These are phyloP conservation scores for Conus canariensis DNA, from an alignment of 2,888 invertebrate genomes.

Conservation along the genomic window DNA sequence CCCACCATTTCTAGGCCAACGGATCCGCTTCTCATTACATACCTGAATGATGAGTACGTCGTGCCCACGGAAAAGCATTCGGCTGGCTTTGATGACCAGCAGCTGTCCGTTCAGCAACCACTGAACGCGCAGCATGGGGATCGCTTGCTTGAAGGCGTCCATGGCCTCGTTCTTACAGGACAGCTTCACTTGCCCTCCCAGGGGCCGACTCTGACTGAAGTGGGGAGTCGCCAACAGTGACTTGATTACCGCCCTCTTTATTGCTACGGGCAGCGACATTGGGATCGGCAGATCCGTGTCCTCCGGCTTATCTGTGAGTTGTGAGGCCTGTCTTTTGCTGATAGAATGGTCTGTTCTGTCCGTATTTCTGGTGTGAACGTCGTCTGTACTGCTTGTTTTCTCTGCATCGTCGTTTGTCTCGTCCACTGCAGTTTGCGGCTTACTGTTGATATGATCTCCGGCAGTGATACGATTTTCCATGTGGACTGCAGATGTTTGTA, in stretches of 20 bases:
- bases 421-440: not conserved
- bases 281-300: slow-evolving; percentile 11
- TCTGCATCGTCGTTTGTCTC: not conserved
- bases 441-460: not conserved
- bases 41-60: not conserved
- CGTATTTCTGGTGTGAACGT: not conserved
- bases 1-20: too few relatives aligned
- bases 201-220: slow-evolving; percentile 53
- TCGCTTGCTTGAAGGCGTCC: slow-evolving; percentile 57
- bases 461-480: too few relatives aligned
- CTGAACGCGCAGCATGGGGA: slow-evolving; percentile 64
- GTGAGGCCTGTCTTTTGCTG: not conserved
- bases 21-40: not conserved
- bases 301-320: too few relatives aligned
- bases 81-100: slow-evolving; percentile 12
- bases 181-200: slow-evolving; percentile 59
- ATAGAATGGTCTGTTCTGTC: not conserved
- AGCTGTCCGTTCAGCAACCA: slow-evolving; percentile 60
- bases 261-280: not conserved
- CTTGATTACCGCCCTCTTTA: not conserved
- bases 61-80: not conserved
- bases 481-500: too few relatives aligned
- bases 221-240: not conserved
- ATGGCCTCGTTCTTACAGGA: slow-evolving; percentile 61
- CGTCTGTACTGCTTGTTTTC: not conserved